Percentiles rank a stretch among this genome's conserved stretches.
These are phyloP conservation scores for Halocynthia roretzi DNA, from an alignment of 23 tunicate species.

Conservation along the genomic window DNA sequence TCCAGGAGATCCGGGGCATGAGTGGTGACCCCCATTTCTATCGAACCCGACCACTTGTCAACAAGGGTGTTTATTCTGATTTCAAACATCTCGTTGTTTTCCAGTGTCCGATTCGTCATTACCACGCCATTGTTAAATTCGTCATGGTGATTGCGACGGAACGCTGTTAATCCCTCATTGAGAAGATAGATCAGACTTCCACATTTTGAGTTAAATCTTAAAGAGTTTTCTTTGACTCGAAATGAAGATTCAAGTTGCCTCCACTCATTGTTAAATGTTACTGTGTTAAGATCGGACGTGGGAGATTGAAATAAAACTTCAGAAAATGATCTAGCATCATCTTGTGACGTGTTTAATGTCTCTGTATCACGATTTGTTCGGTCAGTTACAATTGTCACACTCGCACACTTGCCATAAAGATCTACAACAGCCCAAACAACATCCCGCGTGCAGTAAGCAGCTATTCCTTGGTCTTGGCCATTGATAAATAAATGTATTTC, in stretches of 20 bases:
- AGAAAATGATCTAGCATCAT: slow-evolving; percentile 1
- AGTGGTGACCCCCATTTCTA: slow-evolving; percentile 7
- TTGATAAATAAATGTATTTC: neutral
- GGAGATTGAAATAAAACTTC: slow-evolving; percentile 1
- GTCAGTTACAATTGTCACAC: neutral
- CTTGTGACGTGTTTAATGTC: neutral
- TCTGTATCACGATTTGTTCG: neutral
- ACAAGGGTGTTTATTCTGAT: neutral
- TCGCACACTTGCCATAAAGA: slow-evolving; percentile 7
- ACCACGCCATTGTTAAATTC: slow-evolving; percentile 4
- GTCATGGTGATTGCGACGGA: slow-evolving; percentile 5
- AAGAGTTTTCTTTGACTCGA: neutral
- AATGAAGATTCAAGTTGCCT: neutral
- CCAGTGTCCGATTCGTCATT: slow-evolving; percentile 1
- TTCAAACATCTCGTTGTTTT: slow-evolving; percentile 7
- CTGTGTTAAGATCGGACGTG: neutral
- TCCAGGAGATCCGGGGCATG: slow-evolving; percentile 9
- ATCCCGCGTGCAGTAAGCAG: neutral
- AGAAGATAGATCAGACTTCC: neutral
- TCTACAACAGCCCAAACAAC: slow-evolving; percentile 3
- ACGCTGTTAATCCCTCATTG: neutral
- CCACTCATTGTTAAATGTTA: neutral
- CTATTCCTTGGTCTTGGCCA: slow-evolving; percentile 4
- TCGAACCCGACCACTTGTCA: slow-evolving; percentile 8
- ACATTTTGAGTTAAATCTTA: slow-evolving; percentile 3